These are phyloP conservation scores for Drosophila barbarae DNA, from an alignment of 2,888 invertebrate genomes.

Conservation along the genomic window DNA sequence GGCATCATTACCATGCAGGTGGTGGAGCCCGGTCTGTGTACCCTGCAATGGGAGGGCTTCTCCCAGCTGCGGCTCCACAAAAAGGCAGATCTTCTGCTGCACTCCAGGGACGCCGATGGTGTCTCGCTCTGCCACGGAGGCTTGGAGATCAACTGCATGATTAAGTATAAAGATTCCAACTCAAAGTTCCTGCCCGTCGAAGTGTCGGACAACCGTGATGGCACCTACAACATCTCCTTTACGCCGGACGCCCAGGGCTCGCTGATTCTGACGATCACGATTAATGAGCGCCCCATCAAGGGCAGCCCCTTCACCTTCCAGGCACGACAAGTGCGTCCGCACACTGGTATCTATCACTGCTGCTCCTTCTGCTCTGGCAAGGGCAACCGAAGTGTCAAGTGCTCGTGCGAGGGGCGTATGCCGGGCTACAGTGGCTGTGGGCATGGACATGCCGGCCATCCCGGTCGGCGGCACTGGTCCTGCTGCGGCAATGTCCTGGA, in stretches of 20 bases:
- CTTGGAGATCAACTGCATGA: slow-evolving; percentile 82
- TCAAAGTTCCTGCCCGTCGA: slow-evolving; percentile 80
- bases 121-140: slow-evolving; percentile 85
- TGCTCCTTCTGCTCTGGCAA: slow-evolving; percentile 91
- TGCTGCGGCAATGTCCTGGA: slow-evolving; percentile 86
- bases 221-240: slow-evolving; percentile 83
- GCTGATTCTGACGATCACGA: slow-evolving; percentile 82
- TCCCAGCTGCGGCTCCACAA: slow-evolving; percentile 82
- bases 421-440: slow-evolving; percentile 89
- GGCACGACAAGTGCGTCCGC: slow-evolving; percentile 84
- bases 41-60: slow-evolving; percentile 80
- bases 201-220: slow-evolving; percentile 84
- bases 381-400: slow-evolving; percentile 84
- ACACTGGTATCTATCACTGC: slow-evolving; percentile 88
- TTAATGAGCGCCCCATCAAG: slow-evolving; percentile 85
- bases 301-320: slow-evolving; percentile 85
- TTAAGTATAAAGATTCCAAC: slow-evolving; percentile 81
- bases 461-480: slow-evolving; percentile 90
- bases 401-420: slow-evolving; percentile 88
- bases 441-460: slow-evolving; percentile 90
- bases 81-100: slow-evolving; percentile 82
- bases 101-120: slow-evolving; percentile 83
- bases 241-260: slow-evolving; percentile 84
- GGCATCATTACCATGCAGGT: slow-evolving; percentile 84
- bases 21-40: slow-evolving; percentile 83